Evolutionary conservation across 2,888 invertebrate species (phyloP), one percentile per base, ranked within the genome.

Genomic region (Scaeva pyrastri): DNA sequence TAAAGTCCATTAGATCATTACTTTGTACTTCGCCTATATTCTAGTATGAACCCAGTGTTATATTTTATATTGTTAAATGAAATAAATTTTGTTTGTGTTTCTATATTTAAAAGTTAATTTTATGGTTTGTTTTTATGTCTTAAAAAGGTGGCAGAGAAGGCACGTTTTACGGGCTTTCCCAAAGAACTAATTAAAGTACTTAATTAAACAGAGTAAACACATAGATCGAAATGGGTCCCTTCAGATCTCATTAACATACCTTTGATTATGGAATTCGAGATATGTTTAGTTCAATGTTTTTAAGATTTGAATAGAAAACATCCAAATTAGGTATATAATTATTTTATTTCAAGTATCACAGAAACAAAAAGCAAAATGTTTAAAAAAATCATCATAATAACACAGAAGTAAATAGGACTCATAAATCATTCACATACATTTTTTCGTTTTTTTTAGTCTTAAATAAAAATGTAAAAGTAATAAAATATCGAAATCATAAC

Each of bases 301-400:
- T 31, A 31, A 39, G 12, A 39, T 21, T 23, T 8, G n/a, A n/a
- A n/a, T 6, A 50, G 12, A 0, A 52, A 52, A 52, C 7, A 1
- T 41, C 4, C 1, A 60, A 60, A 41, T 41, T 21, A 60, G 60
- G 60, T 41, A 70, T 82, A 71, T 75, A 71, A 73, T 74, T 64
- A 76, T 84, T 88, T 87, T 80, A 79, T 85, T 80, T 79, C 72
- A 81, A 84, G 82, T 90, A 91, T 91, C 91, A 91, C 91, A 91
- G 91, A 90, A 91, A 91, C 90, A 90, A 88, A 88, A 88, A 83
- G 90, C 89, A 88, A 90, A 90, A 85, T 77, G 43, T 85, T 58
- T 68, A 73, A 73, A 7, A 76, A 81, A 75, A 71, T 74, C 72
- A 62, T 73, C 45, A 68, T 52, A 84, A 81, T 74, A 79, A 85